A percentile compares a stretch with the other conserved stretches of the same genome.
These are phyloP conservation scores for Tetragnatha montana DNA, from an alignment of 2,888 invertebrate species.

Conservation along the genomic window DNA sequence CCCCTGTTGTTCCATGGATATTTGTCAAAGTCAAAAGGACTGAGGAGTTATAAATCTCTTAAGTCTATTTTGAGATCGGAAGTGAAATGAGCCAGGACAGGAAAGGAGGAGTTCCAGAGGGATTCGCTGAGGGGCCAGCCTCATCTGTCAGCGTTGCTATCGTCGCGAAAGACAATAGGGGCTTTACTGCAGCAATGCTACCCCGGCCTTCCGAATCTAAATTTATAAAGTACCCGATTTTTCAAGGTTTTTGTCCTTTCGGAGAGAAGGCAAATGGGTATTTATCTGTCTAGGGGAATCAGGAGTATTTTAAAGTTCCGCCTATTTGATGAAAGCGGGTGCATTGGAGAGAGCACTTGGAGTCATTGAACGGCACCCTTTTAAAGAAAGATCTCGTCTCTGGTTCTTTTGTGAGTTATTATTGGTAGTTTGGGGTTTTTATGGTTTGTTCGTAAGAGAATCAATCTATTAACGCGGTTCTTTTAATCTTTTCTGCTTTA, in stretches of 20 bases:
- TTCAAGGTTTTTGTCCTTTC: background rate
- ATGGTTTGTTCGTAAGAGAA: too few species aligned
- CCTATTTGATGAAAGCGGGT: background rate
- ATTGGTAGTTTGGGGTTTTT: too few species aligned
- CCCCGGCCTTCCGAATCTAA: constrained; percentile 31
- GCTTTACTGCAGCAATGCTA: constrained; percentile 41
- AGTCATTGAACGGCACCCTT: too few species aligned
- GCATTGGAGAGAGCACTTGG: background rate
- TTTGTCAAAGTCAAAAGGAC: constrained; percentile 69
- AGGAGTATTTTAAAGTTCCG: background rate
- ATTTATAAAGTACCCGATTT: constrained; percentile 41
- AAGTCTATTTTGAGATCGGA: constrained; percentile 69
- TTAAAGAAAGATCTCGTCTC: too few species aligned
- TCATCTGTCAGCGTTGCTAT: constrained; percentile 69
- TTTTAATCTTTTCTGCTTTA: too few species aligned
- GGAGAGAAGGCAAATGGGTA: constrained; percentile 5
- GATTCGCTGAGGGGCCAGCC: constrained; percentile 11
- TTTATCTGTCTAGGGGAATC: background rate
- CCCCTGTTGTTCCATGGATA: constrained; percentile 47
- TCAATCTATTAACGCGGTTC: too few species aligned
- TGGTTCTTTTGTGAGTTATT: too few species aligned
- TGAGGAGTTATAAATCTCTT: constrained; percentile 69
- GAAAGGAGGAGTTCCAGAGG: constrained; percentile 42
- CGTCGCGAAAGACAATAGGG: constrained; percentile 66
- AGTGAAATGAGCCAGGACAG: constrained; percentile 67